Percentiles rank a stretch among this genome's conserved stretches.
phyloP scores from a whole-genome alignment of 2,797 vertebrate species.

The Epinephelus coioides region DNA sequence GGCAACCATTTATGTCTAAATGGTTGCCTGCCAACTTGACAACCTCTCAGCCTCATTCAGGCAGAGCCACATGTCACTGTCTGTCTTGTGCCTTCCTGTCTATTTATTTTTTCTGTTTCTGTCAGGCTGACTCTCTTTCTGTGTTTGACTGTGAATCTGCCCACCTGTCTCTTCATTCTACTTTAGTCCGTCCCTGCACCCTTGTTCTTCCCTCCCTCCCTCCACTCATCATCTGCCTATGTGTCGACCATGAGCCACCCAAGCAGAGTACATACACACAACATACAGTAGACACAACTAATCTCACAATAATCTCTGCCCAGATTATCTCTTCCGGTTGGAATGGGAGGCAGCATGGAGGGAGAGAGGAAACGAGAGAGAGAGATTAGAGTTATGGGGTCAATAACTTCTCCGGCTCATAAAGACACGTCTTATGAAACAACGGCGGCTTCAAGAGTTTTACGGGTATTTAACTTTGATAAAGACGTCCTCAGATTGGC shows the following conservation, averaged over 20 bases:
- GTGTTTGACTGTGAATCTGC: slow-evolving; percentile 29
- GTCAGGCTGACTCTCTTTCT: slow-evolving; percentile 32
- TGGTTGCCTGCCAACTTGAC: slow-evolving; percentile 29
- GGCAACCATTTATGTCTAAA: slow-evolving; percentile 27
- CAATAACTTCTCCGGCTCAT: slow-evolving; percentile 44
- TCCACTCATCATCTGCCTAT: slow-evolving; percentile 18
- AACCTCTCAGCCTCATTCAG: slow-evolving; percentile 30
- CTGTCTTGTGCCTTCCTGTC: slow-evolving; percentile 12
- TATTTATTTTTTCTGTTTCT: slow-evolving; percentile 7
- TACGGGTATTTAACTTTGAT: slow-evolving; percentile 10
- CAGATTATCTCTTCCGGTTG: slow-evolving; percentile 73
- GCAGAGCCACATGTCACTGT: slow-evolving; percentile 29
- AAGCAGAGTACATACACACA: slow-evolving; percentile 43
- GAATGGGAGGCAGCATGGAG: slow-evolving; percentile 24
- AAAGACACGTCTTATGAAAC: slow-evolving; percentile 40
- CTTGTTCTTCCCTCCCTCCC: background rate
- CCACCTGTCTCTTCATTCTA: slow-evolving; percentile 51
- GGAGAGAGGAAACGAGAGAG: slow-evolving; percentile 14
- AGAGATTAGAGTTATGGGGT: slow-evolving; percentile 65
- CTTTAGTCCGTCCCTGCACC: slow-evolving; percentile 17
- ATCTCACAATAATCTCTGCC: slow-evolving; percentile 76
- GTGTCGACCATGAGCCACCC: slow-evolving; percentile 15
- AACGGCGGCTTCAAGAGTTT: background rate
- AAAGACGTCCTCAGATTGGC: slow-evolving; percentile 14
- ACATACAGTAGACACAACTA: slow-evolving; percentile 69